Evolutionary conservation across 2,888 invertebrate species (phyloP).

Genomic region (Ctenicera cuprea): DNA sequence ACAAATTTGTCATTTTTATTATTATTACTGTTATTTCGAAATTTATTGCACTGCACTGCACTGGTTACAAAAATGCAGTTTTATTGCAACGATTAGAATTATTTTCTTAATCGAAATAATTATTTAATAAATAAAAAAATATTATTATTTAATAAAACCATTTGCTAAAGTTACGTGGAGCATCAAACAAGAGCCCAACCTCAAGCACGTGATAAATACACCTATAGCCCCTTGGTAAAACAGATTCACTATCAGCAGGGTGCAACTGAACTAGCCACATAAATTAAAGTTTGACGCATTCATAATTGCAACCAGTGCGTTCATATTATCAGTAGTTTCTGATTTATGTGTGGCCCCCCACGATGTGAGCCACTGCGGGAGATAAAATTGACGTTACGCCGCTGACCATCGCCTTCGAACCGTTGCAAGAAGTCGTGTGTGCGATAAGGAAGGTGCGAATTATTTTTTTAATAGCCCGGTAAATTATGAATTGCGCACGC

Average conservation of each 20-base stretch:
- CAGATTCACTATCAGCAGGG: conserved; percentile 52
- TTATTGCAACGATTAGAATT: no score
- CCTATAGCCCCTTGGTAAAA: conserved; percentile 41
- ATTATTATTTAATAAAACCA: no score
- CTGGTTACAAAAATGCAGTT: no score
- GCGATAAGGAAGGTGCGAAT: conserved; percentile 40
- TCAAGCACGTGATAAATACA: conserved; percentile 43
- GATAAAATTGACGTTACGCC: conserved; percentile 56
- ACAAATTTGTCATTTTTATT: no score
- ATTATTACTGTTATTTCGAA: no score
- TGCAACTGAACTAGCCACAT: conserved; percentile 63
- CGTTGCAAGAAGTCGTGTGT: conserved; percentile 29
- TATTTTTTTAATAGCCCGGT: conserved; percentile 42
- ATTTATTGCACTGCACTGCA: no score
- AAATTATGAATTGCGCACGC: conserved; percentile 38
- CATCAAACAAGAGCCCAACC: no score
- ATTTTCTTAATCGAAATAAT: no score
- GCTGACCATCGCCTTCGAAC: conserved; percentile 36
- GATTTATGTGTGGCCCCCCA: conserved; percentile 68
- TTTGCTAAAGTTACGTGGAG: no score
- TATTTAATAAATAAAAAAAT: no score
- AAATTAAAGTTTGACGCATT: conserved; percentile 71
- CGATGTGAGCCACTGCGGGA: conserved; percentile 67
- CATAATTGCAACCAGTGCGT: conserved; percentile 70
- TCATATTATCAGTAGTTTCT: conserved; percentile 70